A percentile compares a stretch with the other conserved stretches of the same genome.
Conservation (phyloP, 2,113 vertebrate species). For the Helogale parvula region DNA sequence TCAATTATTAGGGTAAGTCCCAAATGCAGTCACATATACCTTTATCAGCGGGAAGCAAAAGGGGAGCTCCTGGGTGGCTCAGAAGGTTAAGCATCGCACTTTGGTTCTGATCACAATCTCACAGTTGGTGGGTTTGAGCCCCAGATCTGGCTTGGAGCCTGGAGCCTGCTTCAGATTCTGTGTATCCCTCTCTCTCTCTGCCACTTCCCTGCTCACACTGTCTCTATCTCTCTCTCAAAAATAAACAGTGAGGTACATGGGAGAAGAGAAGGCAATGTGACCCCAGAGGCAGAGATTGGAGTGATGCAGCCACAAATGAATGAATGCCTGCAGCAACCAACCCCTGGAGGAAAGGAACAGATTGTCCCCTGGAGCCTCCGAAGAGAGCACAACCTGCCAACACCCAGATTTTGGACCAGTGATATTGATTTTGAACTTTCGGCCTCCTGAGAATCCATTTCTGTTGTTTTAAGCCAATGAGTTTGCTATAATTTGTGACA, state of each 20-base stretch:
- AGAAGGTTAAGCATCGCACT: too few relatives aligned
- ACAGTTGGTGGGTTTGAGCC: too few relatives aligned
- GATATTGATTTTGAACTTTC: neutral
- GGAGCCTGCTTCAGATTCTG: too few relatives aligned
- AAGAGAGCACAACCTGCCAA: neutral
- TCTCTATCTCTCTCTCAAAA: too few relatives aligned
- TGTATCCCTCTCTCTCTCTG: too few relatives aligned
- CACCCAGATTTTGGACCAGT: neutral
- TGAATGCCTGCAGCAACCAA: neutral
- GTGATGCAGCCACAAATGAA: neutral
- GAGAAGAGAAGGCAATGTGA: neutral
- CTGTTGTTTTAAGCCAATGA: neutral
- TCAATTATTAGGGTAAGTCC: neutral
- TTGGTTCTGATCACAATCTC: too few relatives aligned
- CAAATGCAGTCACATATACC: neutral
- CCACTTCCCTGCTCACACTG: too few relatives aligned
- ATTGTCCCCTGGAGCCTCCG: neutral
- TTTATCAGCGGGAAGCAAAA: neutral
- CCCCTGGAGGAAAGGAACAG: neutral
- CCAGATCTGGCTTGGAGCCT: too few relatives aligned
- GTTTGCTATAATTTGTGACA: neutral
- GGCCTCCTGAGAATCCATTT: neutral
- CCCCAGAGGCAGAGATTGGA: neutral
- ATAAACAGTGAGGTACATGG: neutral
- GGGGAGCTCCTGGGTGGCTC: too few relatives aligned